Percentiles rank a stretch among this genome's conserved stretches.
Conservation (phyloP, 2,797 vertebrate genomes). For the Clarias laeviceps region DNA sequence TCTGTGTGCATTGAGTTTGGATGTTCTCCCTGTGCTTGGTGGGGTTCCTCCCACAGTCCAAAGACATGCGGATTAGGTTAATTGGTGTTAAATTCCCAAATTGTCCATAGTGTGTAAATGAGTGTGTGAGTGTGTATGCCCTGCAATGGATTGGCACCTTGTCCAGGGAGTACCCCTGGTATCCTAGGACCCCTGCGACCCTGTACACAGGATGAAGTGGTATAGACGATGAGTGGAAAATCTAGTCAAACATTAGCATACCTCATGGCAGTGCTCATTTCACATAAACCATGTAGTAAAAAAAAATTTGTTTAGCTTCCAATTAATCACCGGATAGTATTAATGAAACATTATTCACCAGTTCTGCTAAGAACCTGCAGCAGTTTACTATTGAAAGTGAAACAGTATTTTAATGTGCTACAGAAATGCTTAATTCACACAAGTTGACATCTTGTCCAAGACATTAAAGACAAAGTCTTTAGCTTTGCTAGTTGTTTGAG, state of each 20-base stretch:
- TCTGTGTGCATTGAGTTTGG: too few species aligned
- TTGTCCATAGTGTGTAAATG: too few species aligned
- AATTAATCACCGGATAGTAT: neutral
- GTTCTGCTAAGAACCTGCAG: neutral
- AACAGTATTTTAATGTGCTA: neutral
- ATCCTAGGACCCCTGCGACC: too few species aligned
- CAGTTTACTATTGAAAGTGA: neutral
- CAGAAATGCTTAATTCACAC: neutral
- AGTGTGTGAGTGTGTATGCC: too few species aligned
- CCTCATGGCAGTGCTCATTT: neutral
- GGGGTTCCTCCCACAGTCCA: too few species aligned
- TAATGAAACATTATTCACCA: neutral
- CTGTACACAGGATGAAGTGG: too few species aligned
- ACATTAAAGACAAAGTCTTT: neutral
- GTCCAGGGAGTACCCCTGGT: too few species aligned
- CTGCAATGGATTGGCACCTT: too few species aligned
- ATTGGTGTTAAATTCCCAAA: too few species aligned
- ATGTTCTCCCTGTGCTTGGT: too few species aligned
- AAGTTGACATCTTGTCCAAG: neutral
- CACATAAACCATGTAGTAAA: neutral
- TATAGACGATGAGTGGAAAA: too few species aligned
- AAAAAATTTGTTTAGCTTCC: neutral
- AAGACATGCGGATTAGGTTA: too few species aligned
- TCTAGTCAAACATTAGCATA: neutral
- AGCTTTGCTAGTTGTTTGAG: neutral